Evolutionary conservation across 2,113 vertebrate species (phyloP), one percentile per base, ranked within the genome.

Genomic region (Lasiurus cinereus): DNA sequence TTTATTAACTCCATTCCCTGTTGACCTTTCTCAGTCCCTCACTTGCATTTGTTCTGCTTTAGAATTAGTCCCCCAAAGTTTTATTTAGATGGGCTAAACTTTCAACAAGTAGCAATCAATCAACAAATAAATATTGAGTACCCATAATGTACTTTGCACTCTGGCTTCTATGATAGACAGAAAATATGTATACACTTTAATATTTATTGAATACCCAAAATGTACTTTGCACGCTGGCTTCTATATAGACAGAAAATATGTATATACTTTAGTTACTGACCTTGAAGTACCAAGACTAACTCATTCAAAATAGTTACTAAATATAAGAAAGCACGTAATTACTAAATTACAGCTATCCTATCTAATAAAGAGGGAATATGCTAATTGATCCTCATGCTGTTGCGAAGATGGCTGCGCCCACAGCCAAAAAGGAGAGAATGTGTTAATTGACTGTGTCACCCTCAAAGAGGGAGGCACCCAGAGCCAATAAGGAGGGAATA

Each of bases 61-160:
- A 83, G 62, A 92, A 73, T 62, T 54, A 79, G 67, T 72, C 67
- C 56, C 10, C 73, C 77, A 74, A 87, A 29, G 12, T 59, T 88
- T 86, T 74, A 91, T 48, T 85, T 62, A 67, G 19, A 50, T n/a
- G 59, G 27, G 15, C 46, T 73, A 93, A 92, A 52, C 33, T 59
- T 29, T 88, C 85, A 84, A 67, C 31, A 92, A 80, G 52, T 72
- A 88, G 74, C 78, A 73, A 88, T 21, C 64, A 92, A 80, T 67
- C 77, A 88, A 85, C 56, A 88, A 88, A 70, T 33, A 93, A 52
- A 73, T 89, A 77, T 6, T 52, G 13, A 92, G 24, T 46, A 52
- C 18, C 52, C 80, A 27, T 36, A 82, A 79, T 79, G 62, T 50
- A 73, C 22, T 73, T 70, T 36, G 27, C 8, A 43, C 22, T 36